Evolutionary conservation across 2,888 invertebrate species (phyloP).

Genomic region (Lapara coniferarum): DNA sequence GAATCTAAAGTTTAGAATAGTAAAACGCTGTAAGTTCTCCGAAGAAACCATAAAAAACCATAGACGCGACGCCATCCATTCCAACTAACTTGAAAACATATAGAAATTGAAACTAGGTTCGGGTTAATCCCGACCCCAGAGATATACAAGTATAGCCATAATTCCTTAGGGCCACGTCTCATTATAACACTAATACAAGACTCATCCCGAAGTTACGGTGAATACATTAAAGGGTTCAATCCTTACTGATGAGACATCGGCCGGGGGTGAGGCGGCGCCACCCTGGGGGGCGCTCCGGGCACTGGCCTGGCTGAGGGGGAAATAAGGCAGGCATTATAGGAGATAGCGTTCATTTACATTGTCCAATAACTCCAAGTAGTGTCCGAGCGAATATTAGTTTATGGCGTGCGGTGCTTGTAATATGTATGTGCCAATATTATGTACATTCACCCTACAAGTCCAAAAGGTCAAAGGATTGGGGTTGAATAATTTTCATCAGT

Average conservation of each 20-base stretch:
- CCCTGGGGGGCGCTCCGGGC: conserved; percentile 70
- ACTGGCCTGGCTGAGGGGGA: conserved; percentile 71
- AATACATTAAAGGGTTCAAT: conserved; percentile 84
- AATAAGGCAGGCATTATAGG: conserved; percentile 83
- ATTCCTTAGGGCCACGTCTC: conserved; percentile 83
- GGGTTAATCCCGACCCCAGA: conserved; percentile 73
- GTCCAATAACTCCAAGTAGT: conserved; percentile 84
- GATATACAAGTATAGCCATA: conserved; percentile 79
- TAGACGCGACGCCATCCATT: neutral
- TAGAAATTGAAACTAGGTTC: conserved; percentile 79
- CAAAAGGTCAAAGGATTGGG: conserved; percentile 50
- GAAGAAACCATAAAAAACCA: neutral
- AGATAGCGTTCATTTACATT: conserved; percentile 85
- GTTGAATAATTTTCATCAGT: conserved; percentile 68
- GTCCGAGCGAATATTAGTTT: conserved; percentile 83
- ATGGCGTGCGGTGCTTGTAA: conserved; percentile 66
- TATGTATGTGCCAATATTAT: conserved; percentile 46
- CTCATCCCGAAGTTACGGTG: conserved; percentile 83
- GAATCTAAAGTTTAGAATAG: neutral
- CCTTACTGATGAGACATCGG: conserved; percentile 83
- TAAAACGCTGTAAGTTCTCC: no score
- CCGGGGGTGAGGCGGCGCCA: conserved; percentile 59
- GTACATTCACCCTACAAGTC: conserved; percentile 43
- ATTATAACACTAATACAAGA: conserved; percentile 84
- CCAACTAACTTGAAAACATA: conserved; percentile 51